Evolutionary conservation across 2,888 invertebrate genomes (phyloP), one percentile per base, ranked within the genome.

Genomic region (Oligia strigilis): DNA sequence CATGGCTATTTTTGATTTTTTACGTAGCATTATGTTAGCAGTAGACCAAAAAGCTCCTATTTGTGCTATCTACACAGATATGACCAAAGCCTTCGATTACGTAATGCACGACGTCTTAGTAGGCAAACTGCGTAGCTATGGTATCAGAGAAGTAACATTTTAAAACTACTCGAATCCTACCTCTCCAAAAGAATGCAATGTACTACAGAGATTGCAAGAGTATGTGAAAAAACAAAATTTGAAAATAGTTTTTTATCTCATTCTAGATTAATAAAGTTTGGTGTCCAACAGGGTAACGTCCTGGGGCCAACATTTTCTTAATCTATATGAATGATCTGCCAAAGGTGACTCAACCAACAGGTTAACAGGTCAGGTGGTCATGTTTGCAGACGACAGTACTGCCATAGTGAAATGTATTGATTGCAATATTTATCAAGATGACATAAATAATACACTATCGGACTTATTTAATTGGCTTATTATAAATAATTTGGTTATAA

Each of bases 361-460:
- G n/a, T n/a, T n/a, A n/a, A n/a, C n/a, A n/a, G n/a, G n/a, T n/a
- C n/a, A n/a, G n/a, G n/a, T 49, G 70, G 13, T 70, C 11, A 71
- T 71, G 55, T 23, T 40, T 71, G 36, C 70, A 71, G 67, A 67
- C 3, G 69, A 49, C 49, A 69, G 69, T 49, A 71, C 55, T 71
- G 71, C 40, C 40, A 71, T 23, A 71, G 19, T 70, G 5, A 52
- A 70, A 70, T 70, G 52, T 36, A 13, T 36, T 36, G 36, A 70
- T 52, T 13, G 36, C 19, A 52, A 36, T 70, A 36, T 6, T 19
- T 70, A 70, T 52, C 29, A 70, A 52, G 29, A 36, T 70, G 52
- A 70, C 52, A 52, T 52, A 29, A 70, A 70, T 70, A 49, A 69
- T 52, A 70, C 69, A 70, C 19, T 70, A 29, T 70, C 23, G 70